These are phyloP conservation scores for Latrodectus geometricus DNA, from an alignment of 1,140 invertebrate genomes.

Conservation along the genomic window DNA sequence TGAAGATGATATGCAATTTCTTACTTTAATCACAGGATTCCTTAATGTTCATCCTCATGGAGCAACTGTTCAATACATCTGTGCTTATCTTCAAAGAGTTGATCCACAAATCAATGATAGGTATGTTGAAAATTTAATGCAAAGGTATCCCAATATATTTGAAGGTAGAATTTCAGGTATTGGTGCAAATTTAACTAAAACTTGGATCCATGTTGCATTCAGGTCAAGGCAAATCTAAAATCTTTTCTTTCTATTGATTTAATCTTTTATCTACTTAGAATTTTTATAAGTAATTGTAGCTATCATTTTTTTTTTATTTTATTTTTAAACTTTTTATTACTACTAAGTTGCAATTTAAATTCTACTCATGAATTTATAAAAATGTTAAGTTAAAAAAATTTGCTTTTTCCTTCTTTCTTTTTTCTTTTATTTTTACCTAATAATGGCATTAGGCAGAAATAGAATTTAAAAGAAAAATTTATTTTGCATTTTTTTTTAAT, in stretches of 20 bases:
- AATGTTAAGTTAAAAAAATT: no score
- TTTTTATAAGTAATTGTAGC: no score
- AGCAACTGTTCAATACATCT: constrained; percentile 84
- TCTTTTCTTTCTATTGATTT: background rate
- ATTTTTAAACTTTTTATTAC: no score
- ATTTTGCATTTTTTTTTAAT: no score
- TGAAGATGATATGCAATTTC: constrained; percentile 10
- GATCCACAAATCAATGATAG: constrained; percentile 76
- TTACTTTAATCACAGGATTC: constrained; percentile 83
- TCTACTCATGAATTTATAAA: no score
- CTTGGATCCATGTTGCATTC: constrained; percentile 74
- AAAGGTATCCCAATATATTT: constrained; percentile 81
- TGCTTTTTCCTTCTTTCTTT: no score
- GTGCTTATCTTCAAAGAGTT: constrained; percentile 80
- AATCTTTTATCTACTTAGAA: no score
- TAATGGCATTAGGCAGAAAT: no score
- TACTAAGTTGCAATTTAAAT: no score
- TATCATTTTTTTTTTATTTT: no score
- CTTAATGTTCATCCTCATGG: constrained; percentile 89
- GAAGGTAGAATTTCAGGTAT: constrained; percentile 80
- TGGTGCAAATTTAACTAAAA: constrained; percentile 81
- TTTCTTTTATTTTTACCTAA: no score
- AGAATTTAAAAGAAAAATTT: no score
- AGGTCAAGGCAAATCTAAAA: background rate
- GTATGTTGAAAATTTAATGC: constrained; percentile 81